These are phyloP conservation scores for Lordiphosa clarofinis DNA, from an alignment of 1,140 invertebrate species.

Conservation along the genomic window DNA sequence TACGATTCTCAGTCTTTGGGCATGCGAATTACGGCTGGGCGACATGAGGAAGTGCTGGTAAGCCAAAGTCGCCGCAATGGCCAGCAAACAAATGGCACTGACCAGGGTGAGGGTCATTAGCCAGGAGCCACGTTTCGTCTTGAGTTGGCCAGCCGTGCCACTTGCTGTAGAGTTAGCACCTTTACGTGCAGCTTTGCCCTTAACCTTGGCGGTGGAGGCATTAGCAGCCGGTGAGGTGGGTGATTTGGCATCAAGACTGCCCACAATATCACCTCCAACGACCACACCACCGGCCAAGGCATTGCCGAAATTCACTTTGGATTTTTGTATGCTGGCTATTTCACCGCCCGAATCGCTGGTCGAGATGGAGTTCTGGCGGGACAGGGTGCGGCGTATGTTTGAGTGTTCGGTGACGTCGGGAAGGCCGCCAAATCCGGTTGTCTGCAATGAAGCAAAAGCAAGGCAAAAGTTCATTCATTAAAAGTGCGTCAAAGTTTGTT, in stretches of 20 bases:
- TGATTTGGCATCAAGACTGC: slow-evolving; percentile 54
- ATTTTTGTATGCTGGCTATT: slow-evolving; percentile 73
- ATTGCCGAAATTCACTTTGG: slow-evolving; percentile 70
- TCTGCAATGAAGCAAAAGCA: slow-evolving; percentile 45
- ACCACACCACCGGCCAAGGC: slow-evolving; percentile 49
- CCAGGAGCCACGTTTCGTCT: slow-evolving; percentile 63
- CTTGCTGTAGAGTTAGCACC: slow-evolving; percentile 7
- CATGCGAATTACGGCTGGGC: slow-evolving; percentile 81
- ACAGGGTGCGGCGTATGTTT: slow-evolving; percentile 72
- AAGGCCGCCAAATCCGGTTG: slow-evolving; percentile 76
- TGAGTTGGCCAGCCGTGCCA: slow-evolving; percentile 30
- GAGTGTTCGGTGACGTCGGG: slow-evolving; percentile 79
- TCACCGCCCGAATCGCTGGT: slow-evolving; percentile 75
- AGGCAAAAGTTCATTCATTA: slow-evolving; percentile 64
- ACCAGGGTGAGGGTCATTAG: slow-evolving; percentile 64
- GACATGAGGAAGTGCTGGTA: slow-evolving; percentile 79
- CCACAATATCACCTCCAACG: slow-evolving; percentile 57
- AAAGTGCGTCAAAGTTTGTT: slow-evolving; percentile 66
- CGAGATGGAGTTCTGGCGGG: slow-evolving; percentile 77
- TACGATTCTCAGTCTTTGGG: slow-evolving; percentile 82
- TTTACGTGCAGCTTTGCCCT: slow-evolving; percentile 46
- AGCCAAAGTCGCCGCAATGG: slow-evolving; percentile 65
- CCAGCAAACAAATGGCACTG: slow-evolving; percentile 65
- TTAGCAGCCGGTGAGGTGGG: slow-evolving; percentile 47
- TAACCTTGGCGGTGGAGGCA: slow-evolving; percentile 35